Percentiles rank a stretch among this genome's conserved stretches.
These are phyloP conservation scores for Podarcis siculus DNA, from an alignment of 2,797 vertebrate genomes.

Conservation along the genomic window DNA sequence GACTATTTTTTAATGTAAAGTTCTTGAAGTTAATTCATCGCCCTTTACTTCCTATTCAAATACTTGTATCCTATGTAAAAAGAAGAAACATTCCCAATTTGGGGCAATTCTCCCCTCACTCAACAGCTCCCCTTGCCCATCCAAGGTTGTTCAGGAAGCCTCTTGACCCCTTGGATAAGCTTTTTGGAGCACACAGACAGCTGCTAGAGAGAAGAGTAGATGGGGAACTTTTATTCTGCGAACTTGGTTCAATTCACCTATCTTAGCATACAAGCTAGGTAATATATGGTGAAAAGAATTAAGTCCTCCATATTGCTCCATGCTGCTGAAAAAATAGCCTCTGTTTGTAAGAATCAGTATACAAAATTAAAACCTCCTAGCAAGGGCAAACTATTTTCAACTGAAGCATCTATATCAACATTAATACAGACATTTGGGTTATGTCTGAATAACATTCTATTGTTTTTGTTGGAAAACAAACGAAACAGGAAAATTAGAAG, in stretches of 20 bases:
- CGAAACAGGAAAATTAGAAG: not conserved
- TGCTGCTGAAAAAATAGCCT: not conserved
- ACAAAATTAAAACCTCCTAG: not conserved
- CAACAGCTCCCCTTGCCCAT: too few species aligned
- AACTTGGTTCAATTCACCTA: not conserved
- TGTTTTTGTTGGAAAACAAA: constrained; percentile 17
- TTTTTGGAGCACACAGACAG: not conserved
- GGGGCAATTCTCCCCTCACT: not conserved
- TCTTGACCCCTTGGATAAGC: not conserved
- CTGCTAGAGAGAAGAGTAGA: not conserved
- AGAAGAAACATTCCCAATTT: not conserved
- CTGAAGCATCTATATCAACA: not conserved
- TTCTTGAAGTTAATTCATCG: not conserved
- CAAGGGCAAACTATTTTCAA: not conserved
- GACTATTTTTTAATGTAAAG: constrained; percentile 6
- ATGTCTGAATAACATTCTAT: not conserved
- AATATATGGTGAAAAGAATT: not conserved
- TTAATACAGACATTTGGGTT: not conserved
- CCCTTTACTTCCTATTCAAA: not conserved
- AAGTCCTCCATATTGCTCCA: not conserved
- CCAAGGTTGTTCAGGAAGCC: not conserved
- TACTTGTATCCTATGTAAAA: not conserved
- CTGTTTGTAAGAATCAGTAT: not conserved
- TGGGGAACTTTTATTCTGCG: not conserved
- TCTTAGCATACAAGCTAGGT: not conserved